Base-by-base conservation (phyloP, 2,888 invertebrate species). In the Tetanocera ferruginea region DNA sequence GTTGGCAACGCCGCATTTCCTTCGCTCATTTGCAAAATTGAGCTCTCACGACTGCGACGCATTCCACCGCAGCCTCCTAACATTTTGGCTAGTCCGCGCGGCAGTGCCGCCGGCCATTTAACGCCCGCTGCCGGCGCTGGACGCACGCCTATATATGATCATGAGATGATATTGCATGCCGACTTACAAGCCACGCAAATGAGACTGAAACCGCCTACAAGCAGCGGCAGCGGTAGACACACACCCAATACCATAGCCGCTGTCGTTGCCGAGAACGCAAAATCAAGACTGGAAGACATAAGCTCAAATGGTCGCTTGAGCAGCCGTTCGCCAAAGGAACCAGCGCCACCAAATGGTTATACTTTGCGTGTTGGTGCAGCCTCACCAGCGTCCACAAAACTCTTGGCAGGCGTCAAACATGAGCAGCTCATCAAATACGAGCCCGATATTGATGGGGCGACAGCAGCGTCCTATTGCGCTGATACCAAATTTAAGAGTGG, bases 11-110 rank as follows among this genome's bases (percentile, higher is more conserved):
- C 67, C 72, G 81, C 83, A n/a, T 80, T 79, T 23, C 31, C 80
- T 34, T 84, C 88, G 25, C 76, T 89, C 23, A 87, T 89, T 69
- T 90, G 89, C 81, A 87, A 86, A 81, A 89, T 90, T 37, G 88
- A 89, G 77, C 82, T 90, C 69, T 85, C 85, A 23, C 88, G 88
- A 31, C 80, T 90, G 79, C 80, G 83, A 17, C 86, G 86, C 11
- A 83, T 88, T 67, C 84, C 84, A n/a, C 81, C 85, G 75, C 87
- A 88, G 88, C 85, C 85, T 72, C 81, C 85, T 25, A 88, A 87
- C 64, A 81, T 83, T 51, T 86, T 55, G 5, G 67, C 34, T 55
- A 75, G 75, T 67, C 74, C 80, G 31, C 79, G 81, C n/a, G 51
- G 49, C 23, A 60, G 28, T 6, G 52, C 23, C 11, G 73, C 55